These are phyloP conservation scores for Lycophotia porphyrea DNA, from an alignment of 2,888 invertebrate genomes.

Conservation along the genomic window DNA sequence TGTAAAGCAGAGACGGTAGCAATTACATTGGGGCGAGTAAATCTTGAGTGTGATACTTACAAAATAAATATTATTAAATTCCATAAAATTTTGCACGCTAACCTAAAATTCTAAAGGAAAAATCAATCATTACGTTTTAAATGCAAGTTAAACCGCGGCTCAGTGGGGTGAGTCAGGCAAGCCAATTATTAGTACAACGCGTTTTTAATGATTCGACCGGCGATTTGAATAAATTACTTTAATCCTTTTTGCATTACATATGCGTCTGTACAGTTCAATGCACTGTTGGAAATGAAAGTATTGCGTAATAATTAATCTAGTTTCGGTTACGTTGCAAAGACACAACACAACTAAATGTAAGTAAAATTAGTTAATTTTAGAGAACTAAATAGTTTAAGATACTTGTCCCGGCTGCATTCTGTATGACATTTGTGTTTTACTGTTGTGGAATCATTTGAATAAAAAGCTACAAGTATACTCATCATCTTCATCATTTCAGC, in stretches of 20 bases:
- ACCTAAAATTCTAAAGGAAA: not conserved
- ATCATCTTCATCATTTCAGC: too few species aligned
- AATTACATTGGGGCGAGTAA: not conserved
- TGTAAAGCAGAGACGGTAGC: not conserved
- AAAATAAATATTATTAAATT: not conserved
- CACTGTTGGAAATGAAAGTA: constrained; percentile 34
- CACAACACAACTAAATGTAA: not conserved
- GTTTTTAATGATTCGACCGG: constrained; percentile 20
- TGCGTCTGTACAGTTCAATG: constrained; percentile 12
- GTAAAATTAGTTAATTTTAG: not conserved
- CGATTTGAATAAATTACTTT: constrained; percentile 24
- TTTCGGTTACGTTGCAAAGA: not conserved
- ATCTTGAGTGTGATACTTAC: not conserved
- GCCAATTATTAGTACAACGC: not conserved
- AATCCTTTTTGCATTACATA: not conserved
- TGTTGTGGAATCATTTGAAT: not conserved
- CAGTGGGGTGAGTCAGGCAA: not conserved
- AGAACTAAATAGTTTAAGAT: not conserved
- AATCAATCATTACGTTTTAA: not conserved
- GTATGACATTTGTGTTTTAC: not conserved
- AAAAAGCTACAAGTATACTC: not conserved
- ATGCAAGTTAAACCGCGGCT: constrained; percentile 10
- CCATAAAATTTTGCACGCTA: not conserved
- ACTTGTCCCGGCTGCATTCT: not conserved
- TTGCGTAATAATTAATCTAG: constrained; percentile 14